Evolutionary conservation across 1,140 invertebrate species (phyloP), one percentile per base, ranked within the genome.

Genomic region (Oncopodura yosiiana): DNA sequence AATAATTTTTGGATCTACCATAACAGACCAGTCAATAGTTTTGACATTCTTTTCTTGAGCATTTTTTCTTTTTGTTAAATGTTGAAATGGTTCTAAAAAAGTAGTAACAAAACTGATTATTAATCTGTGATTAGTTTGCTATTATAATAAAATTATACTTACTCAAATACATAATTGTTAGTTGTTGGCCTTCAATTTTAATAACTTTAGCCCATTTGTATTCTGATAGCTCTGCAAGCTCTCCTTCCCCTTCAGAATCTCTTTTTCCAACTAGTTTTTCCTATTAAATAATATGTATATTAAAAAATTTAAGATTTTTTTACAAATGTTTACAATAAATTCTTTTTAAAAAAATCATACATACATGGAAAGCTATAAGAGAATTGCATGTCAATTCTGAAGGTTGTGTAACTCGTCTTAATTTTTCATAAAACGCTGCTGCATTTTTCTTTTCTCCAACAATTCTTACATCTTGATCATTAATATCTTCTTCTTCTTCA

Each of bases 361-460:
- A 32, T 46, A 46, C 44, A 34, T 46, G 30, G 29, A 46, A 46
- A 46, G 34, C 27, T 24, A 46, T 32, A n/a, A 46, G 44, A 46
- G 44, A 46, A 32, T 30, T 30, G 16, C 19, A 18, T 3, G 9
- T 46, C 19, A 46, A 32, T 24, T 46, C 44, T 5, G 30, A 16
- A 9, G 29, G n/a, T 3, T 11, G 26, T 2, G 18, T 32, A 1
- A 46, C 6, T 5, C 27, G 44, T 21, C 27, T 32, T 19, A 19
- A 27, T 46, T 46, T 30, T 11, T 32, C 34, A 21, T 46, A 46
- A 21, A 46, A 18, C 14, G 29, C 4, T 21, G 27, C 14, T 11
- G 30, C 29, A 18, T 46, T 46, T 18, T 30, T 30, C 1, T 32
- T 5, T 46, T 46, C 44, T 4, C 29, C 30, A 19, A 46, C 26